Base-by-base conservation (phyloP, 2,888 invertebrate genomes). In the Neria commutata region DNA sequence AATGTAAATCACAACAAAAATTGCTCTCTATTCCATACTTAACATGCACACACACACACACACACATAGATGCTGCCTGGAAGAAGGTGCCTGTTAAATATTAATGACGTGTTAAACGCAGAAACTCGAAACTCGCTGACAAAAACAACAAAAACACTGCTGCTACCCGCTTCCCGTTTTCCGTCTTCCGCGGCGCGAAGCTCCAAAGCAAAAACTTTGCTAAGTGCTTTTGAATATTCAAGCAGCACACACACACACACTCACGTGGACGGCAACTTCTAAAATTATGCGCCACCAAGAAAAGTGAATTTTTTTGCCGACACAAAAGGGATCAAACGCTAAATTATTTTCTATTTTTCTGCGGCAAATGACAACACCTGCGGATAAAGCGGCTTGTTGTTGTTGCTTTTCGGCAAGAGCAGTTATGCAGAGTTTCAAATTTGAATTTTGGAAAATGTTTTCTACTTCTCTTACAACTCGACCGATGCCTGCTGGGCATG, bases 171-270 rank as follows among this genome's bases (percentile, higher is more conserved):
- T n/a, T n/a, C n/a, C n/a, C n/a, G n/a, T n/a, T n/a, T n/a, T n/a
- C n/a, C n/a, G n/a, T n/a, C n/a, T n/a, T n/a, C n/a, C n/a, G n/a
- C n/a, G n/a, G n/a, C n/a, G n/a, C 14, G 14, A 24, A 25, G n/a
- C 26, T 3, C 3, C 5, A 33, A 46, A n/a, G 45, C 53, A 53
- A 47, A 52, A 51, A 59, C 54, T 42, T 57, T 54, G 24, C 46
- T 52, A 63, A 65, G 65, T 63, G 60, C 63, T 65, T 60, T 58
- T 65, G 63, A 45, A 58, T 63, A 58, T 63, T 56, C 56, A 63
- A 61, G 46, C 49, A 58, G 50, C 52, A 52, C n/a, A n/a, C n/a
- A n/a, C n/a, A n/a, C n/a, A n/a, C n/a, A n/a, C n/a, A n/a, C n/a
- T n/a, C n/a, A n/a, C n/a, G n/a, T n/a, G n/a, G n/a, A n/a, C n/a